These are phyloP conservation scores for Malthinus flaveolus DNA, from an alignment of 2,888 invertebrate species.

Conservation along the genomic window DNA sequence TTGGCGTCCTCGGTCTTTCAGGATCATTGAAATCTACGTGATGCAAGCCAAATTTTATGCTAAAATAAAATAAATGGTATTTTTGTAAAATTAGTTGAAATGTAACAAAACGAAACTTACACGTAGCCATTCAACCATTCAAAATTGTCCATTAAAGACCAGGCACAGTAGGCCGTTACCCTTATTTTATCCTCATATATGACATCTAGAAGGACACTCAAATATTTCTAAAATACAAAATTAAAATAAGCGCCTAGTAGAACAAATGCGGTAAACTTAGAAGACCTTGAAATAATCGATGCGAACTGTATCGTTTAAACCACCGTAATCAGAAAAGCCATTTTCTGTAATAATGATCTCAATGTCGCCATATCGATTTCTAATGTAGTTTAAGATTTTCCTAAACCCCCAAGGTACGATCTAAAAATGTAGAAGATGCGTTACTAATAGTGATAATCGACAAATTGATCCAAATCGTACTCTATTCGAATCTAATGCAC, in stretches of 20 bases:
- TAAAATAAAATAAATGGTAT: not conserved
- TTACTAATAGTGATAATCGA: too few species aligned
- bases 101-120: too few species aligned
- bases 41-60: not conserved
- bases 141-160: conserved; percentile 77
- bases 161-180: conserved; percentile 67
- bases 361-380: conserved; percentile 52
- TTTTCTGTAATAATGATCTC: conserved; percentile 33
- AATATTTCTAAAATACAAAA: conserved; percentile 6
- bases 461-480: too few species aligned
- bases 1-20: not conserved
- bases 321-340: conserved; percentile 6
- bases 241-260: too few species aligned
- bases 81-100: too few species aligned
- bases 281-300: not conserved
- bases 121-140: conserved; percentile 74
- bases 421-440: not conserved
- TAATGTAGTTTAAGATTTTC: conserved; percentile 58
- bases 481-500: not conserved
- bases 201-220: conserved; percentile 12
- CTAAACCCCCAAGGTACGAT: conserved; percentile 62
- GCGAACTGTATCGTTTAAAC: not conserved
- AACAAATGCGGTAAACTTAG: too few species aligned
- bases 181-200: conserved; percentile 9
- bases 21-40: not conserved